phyloP scores from a whole-genome alignment of 2,797 vertebrate genomes.

The Morus bassanus region DNA sequence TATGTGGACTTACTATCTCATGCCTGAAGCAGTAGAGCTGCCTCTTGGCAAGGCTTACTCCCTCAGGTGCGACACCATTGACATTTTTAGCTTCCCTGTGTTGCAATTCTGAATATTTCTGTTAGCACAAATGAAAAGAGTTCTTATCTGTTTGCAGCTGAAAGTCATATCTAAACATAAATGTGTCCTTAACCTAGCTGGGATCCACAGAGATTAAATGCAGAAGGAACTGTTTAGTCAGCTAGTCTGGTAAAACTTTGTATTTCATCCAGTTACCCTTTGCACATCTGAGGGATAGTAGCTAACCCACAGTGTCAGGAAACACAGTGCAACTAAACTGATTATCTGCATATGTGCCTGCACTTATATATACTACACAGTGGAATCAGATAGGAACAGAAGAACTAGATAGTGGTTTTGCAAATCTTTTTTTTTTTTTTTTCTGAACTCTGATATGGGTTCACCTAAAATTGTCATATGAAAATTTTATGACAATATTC shows the following conservation, averaged over 20 bases:
- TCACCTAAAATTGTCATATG: not conserved
- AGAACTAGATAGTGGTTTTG: not conserved
- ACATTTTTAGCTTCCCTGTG: not conserved
- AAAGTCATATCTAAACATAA: constrained; percentile 35
- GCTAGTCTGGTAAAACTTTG: not conserved
- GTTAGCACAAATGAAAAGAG: not conserved
- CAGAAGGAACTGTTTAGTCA: constrained; percentile 21
- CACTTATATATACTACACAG: not conserved
- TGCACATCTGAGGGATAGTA: not conserved
- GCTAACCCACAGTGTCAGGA: not conserved
- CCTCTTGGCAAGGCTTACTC: not conserved
- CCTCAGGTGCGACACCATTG: not conserved
- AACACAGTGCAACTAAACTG: not conserved
- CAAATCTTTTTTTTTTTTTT: not conserved
- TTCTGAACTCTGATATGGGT: not conserved
- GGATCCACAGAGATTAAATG: not conserved
- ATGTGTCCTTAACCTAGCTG: not conserved
- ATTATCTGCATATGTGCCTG: not conserved
- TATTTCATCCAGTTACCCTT: not conserved
- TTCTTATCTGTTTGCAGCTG: not conserved
- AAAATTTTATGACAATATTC: not conserved
- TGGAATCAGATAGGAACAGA: not conserved
- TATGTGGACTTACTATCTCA: not conserved
- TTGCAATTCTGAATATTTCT: not conserved
- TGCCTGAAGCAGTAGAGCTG: not conserved